Evolutionary conservation across 2,113 vertebrate genomes (phyloP), one percentile per base, ranked within the genome.

Genomic region (Rhinolophus ferrumequinum): DNA sequence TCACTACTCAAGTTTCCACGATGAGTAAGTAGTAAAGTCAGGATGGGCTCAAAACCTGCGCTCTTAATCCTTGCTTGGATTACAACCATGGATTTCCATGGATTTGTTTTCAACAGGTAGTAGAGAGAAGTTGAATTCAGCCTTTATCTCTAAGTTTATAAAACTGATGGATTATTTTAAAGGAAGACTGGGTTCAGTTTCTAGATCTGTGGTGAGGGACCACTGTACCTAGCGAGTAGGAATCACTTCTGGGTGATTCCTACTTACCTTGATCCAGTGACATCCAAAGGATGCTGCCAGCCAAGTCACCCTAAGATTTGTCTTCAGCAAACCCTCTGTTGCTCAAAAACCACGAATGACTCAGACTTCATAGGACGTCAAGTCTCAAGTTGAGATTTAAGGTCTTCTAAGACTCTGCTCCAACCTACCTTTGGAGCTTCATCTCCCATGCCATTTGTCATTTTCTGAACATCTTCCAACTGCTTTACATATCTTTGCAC

Each of bases 201-300:
- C 28, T 4, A n/a, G 56, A 16, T 8, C 41, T 80, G 79, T 5
- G 90, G 82, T 52, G 52, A 8, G 52, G 13, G 50, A 47, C 21
- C 19, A 5, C 47, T 11, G 8, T 26, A 35, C 10, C 12, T 1
- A 5, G 24, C 6, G 30, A 38, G 3, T 1, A 33, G 41, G 70
- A 69, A 21, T 22, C 3, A 44, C 41, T 44, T 41, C 5, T 44
- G 6, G 41, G 41, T 30, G 88, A 69, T 41, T 0, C 35, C 56
- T 93, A 92, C 99, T 99, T 98, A 99, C 99, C 99, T 99, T 96
- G 99, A 98, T 87, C 99, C 99, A 21, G 99, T 99, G 98, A 99
- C 99, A 97, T 99, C 99, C 35, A 44, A 69, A 4, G 18, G 35
- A 22, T 1, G 7, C 35, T 44, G 67, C 58, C 19, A 66, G 70